These are phyloP conservation scores for Synanthedon tipuliformis DNA, from an alignment of 2,888 invertebrate species.

Conservation along the genomic window DNA sequence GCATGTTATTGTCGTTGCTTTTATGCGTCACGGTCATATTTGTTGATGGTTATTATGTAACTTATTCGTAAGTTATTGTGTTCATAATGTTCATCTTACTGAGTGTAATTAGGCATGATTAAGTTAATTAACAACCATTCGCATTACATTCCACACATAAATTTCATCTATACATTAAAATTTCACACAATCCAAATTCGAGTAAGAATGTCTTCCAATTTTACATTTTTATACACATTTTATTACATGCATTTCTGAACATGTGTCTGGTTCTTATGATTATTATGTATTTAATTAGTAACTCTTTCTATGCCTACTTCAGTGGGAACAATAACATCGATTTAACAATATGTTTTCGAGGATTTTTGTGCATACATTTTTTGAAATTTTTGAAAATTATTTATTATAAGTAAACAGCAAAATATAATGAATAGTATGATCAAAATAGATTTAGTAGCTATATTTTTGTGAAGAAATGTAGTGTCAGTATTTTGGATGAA, in stretches of 20 bases:
- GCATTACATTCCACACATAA: constrained; percentile 13
- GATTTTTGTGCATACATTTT: constrained; percentile 24
- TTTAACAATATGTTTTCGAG: constrained; percentile 51
- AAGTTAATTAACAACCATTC: constrained; percentile 22
- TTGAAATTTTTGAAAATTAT: constrained; percentile 13
- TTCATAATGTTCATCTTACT: background rate
- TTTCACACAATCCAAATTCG: constrained; percentile 7
- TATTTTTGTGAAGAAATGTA: constrained; percentile 58
- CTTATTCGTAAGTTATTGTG: background rate
- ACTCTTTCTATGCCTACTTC: background rate
- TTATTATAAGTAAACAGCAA: constrained; percentile 24
- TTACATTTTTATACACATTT: constrained; percentile 36
- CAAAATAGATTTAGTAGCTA: constrained; percentile 46
- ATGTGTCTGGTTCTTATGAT: constrained; percentile 8
- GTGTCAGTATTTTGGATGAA: constrained; percentile 60
- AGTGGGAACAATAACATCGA: constrained; percentile 53
- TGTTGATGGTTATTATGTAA: background rate
- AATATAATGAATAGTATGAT: constrained; percentile 36
- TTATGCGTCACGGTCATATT: constrained; percentile 2
- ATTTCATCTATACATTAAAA: background rate
- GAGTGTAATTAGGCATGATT: background rate
- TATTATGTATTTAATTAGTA: constrained; percentile 20
- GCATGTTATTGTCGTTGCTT: constrained; percentile 21
- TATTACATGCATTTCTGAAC: constrained; percentile 3
- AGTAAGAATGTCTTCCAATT: constrained; percentile 62